These are phyloP conservation scores for Tetanocera ferruginea DNA, from an alignment of 2,888 invertebrate species.

Conservation along the genomic window DNA sequence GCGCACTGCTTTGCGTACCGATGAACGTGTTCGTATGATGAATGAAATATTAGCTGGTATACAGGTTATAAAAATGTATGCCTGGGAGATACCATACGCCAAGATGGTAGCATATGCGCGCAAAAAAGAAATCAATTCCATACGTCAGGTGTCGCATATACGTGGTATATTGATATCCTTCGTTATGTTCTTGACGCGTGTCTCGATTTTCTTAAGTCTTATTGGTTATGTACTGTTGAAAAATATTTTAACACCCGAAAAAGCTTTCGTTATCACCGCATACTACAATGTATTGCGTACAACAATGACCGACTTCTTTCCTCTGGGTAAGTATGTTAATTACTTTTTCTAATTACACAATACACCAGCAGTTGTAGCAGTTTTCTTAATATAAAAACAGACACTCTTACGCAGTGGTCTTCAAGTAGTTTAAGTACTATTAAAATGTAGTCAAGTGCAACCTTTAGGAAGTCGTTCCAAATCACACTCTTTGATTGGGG, in stretches of 20 bases:
- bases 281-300: conserved; percentile 89
- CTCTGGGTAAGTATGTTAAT: conserved; percentile 74
- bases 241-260: conserved; percentile 82
- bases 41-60: conserved; percentile 91
- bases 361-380: no score
- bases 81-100: conserved; percentile 92
- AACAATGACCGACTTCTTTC: conserved; percentile 90
- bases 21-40: conserved; percentile 91
- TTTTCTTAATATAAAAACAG: no score
- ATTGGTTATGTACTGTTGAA: conserved; percentile 81
- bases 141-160: conserved; percentile 81
- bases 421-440: background rate
- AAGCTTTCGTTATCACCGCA: conserved; percentile 89
- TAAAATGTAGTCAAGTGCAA: background rate
- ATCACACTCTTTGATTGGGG: background rate
- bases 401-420: no score
- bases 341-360: no score
- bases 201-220: conserved; percentile 88
- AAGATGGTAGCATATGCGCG: conserved; percentile 79
- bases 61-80: conserved; percentile 96
- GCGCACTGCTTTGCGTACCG: conserved; percentile 87
- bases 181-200: conserved; percentile 89
- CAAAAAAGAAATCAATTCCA: conserved; percentile 74
- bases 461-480: background rate
- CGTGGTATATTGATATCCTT: conserved; percentile 84